A percentile compares a stretch with the other conserved stretches of the same genome.
Evolutionary conservation across 1,140 invertebrate genomes (phyloP).

Genomic region (Oedothorax gibbosus): DNA sequence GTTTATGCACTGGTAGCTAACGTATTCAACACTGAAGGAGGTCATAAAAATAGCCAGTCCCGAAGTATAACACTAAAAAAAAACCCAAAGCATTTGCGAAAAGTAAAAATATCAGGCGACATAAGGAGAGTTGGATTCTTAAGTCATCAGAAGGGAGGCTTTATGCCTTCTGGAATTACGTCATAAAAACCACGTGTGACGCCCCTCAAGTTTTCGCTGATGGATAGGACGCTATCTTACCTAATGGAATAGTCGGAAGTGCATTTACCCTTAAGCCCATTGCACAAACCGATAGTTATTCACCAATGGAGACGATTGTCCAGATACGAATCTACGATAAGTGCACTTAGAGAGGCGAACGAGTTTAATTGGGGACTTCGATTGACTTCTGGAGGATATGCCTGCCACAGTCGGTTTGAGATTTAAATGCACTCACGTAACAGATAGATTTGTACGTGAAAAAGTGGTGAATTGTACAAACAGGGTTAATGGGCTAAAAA

Average conservation of each 20-base stretch:
- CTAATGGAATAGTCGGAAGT: constrained; percentile 58
- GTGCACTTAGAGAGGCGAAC: too few relatives aligned
- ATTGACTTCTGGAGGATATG: too few relatives aligned
- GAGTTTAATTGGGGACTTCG: too few relatives aligned
- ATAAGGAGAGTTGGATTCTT: constrained; percentile 57
- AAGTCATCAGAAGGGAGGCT: constrained; percentile 57
- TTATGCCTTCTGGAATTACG: constrained; percentile 60
- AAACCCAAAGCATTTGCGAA: constrained; percentile 57
- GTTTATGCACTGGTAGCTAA: constrained; percentile 50
- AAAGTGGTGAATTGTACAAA: too few relatives aligned
- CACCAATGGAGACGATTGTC: constrained; percentile 29
- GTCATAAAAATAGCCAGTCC: constrained; percentile 48
- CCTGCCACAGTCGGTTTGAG: too few relatives aligned
- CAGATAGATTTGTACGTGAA: too few relatives aligned
- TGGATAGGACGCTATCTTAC: constrained; percentile 60
- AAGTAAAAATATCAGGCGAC: constrained; percentile 55
- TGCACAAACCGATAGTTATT: constrained; percentile 45
- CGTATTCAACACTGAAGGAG: constrained; percentile 32
- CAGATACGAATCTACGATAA: background rate
- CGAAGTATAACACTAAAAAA: constrained; percentile 53
- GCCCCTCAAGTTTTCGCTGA: constrained; percentile 60
- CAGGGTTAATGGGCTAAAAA: too few relatives aligned
- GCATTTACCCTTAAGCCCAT: constrained; percentile 44
- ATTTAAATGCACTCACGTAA: too few relatives aligned
- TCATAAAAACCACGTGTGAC: constrained; percentile 62